Conservation (phyloP, 2,888 invertebrate species). For the Thyatira batis region DNA sequence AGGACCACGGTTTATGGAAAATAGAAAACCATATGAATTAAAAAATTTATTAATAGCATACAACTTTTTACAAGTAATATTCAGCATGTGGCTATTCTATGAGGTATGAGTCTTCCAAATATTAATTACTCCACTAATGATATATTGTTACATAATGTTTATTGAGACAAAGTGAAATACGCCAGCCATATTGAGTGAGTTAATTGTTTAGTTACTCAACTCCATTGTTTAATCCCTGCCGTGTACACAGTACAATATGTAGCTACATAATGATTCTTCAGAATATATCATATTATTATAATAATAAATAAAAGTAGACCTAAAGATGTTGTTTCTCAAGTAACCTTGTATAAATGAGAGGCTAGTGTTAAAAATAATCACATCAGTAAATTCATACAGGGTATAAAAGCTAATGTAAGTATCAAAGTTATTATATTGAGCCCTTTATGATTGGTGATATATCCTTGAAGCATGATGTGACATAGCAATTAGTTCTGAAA, state of each 20-base stretch:
- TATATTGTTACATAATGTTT: slow-evolving; percentile 14
- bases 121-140: slow-evolving; percentile 9
- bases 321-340: slow-evolving; percentile 7
- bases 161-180: slow-evolving; percentile 14
- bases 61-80: slow-evolving; percentile 94
- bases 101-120: slow-evolving; percentile 85
- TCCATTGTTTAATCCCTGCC: slow-evolving; percentile 38
- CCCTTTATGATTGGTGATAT: background rate
- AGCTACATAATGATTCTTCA: background rate
- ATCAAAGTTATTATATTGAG: background rate
- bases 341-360: background rate
- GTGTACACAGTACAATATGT: background rate
- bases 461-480: background rate
- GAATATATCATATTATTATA: background rate
- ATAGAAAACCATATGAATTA: slow-evolving; percentile 93
- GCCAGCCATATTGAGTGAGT: slow-evolving; percentile 29
- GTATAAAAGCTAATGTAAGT: background rate
- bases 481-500: background rate
- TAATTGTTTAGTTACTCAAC: slow-evolving; percentile 29
- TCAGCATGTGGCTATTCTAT: slow-evolving; percentile 95
- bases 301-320: background rate
- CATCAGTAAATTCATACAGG: background rate
- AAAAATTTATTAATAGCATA: slow-evolving; percentile 89
- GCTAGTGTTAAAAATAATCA: background rate
- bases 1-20: slow-evolving; percentile 95